These are phyloP conservation scores for Halesus radiatus DNA, from an alignment of 1,140 invertebrate species.

Conservation along the genomic window DNA sequence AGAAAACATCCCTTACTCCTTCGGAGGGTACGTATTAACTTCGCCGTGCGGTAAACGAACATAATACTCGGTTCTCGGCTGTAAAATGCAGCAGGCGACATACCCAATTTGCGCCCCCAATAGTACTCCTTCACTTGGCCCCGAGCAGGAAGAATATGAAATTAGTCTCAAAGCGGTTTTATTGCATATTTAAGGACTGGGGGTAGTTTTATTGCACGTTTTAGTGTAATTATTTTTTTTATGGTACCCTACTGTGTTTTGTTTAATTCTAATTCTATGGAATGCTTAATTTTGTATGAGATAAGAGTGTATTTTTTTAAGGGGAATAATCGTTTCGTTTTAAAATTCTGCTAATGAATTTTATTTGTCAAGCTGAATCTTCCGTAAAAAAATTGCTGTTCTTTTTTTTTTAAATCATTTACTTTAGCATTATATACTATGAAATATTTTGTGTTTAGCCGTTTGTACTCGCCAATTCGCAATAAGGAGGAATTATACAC, in stretches of 20 bases:
- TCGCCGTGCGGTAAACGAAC: conserved; percentile 24
- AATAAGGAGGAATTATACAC: no score
- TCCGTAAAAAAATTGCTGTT: no score
- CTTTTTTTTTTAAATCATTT: no score
- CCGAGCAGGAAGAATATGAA: not conserved
- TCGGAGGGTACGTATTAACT: conserved; percentile 11
- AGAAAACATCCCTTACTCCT: not conserved
- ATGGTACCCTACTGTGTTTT: not conserved
- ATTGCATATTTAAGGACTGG: conserved; percentile 3
- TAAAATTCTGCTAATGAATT: no score
- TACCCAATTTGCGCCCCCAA: conserved; percentile 42
- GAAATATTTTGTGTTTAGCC: no score
- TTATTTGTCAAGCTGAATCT: no score
- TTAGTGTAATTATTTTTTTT: conserved; percentile 7
- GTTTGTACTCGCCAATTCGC: no score
- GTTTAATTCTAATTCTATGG: no score
- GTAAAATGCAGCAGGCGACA: conserved; percentile 46
- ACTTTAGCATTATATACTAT: no score
- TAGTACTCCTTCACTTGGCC: not conserved
- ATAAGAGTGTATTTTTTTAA: no score
- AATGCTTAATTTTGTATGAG: no score
- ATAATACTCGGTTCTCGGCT: conserved; percentile 19
- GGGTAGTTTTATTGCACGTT: conserved; percentile 21
- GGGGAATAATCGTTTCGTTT: no score
- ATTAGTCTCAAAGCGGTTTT: conserved; percentile 16